A percentile compares a stretch with the other conserved stretches of the same genome.
These are phyloP conservation scores for Harpalus rubripes DNA, from an alignment of 2,888 invertebrate species.

Conservation along the genomic window DNA sequence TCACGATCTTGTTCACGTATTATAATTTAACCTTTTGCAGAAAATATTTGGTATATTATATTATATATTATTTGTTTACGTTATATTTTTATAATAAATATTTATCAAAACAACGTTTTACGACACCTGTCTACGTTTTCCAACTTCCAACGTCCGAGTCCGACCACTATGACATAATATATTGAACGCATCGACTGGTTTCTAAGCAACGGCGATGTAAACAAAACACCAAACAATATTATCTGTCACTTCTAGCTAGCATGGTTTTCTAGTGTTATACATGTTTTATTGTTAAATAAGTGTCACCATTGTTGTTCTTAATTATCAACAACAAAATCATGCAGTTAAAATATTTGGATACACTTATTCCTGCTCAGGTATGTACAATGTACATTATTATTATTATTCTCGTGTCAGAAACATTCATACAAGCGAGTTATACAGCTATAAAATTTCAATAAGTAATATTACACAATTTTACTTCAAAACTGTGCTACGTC, in stretches of 20 bases:
- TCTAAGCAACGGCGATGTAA: constrained; percentile 23
- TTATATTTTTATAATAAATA: too few species aligned
- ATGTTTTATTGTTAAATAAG: constrained; percentile 4
- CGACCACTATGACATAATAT: background rate
- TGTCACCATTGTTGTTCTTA: constrained; percentile 2
- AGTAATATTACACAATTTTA: too few species aligned
- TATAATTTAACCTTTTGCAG: too few species aligned
- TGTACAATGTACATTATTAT: constrained; percentile 68
- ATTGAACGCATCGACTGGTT: constrained; percentile 20
- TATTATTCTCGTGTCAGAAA: background rate
- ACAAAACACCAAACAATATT: constrained; percentile 48
- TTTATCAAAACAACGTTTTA: too few species aligned
- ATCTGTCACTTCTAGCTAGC: background rate
- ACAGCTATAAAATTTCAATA: too few species aligned
- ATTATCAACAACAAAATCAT: constrained; percentile 77
- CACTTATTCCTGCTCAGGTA: constrained; percentile 88
- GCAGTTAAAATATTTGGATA: constrained; percentile 91
- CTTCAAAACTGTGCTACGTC: too few species aligned
- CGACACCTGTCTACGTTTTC: too few species aligned
- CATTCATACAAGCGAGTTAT: background rate
- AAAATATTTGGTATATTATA: too few species aligned
- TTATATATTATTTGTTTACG: too few species aligned
- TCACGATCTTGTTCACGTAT: too few species aligned
- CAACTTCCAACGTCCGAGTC: too few species aligned
- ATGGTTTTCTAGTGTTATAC: constrained; percentile 10